Conservation (phyloP, 2,888 invertebrate genomes). For the Brachycybe producta region DNA sequence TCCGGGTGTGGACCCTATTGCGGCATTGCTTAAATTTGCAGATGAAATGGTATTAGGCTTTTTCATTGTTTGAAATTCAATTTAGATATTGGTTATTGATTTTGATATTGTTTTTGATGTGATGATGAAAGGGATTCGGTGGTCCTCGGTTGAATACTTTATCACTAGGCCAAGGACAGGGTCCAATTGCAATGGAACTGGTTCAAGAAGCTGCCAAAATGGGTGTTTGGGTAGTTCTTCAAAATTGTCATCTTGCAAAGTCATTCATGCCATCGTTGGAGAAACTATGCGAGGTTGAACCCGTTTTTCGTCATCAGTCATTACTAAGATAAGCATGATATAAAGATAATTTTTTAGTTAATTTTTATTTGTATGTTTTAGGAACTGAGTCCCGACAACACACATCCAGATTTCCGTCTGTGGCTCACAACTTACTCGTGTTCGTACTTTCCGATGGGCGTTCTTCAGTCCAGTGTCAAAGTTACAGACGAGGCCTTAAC, state of each 20-base stretch:
- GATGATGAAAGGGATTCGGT: conserved; percentile 33
- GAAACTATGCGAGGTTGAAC: conserved; percentile 32
- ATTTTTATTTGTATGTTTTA: conserved; percentile 20
- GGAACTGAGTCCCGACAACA: conserved; percentile 35
- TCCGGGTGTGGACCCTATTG: conserved; percentile 38
- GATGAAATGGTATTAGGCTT: conserved; percentile 35
- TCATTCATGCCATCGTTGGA: conserved; percentile 39
- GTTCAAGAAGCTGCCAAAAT: conserved; percentile 35
- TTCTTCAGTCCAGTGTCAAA: conserved; percentile 38
- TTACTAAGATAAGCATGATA: not conserved
- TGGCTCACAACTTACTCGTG: conserved; percentile 37
- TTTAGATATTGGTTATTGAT: not conserved
- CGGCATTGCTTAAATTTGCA: conserved; percentile 37
- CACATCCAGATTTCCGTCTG: conserved; percentile 37
- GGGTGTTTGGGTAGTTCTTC: conserved; percentile 38
- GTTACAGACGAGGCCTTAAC: conserved; percentile 39
- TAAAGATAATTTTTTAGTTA: no score
- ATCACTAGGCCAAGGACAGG: conserved; percentile 39
- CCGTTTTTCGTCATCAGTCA: not conserved
- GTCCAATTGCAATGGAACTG: conserved; percentile 36
- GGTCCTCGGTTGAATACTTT: conserved; percentile 36
- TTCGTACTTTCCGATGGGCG: conserved; percentile 35
- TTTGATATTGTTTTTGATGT: no score
- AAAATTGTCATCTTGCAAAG: conserved; percentile 38
- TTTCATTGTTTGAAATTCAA: no score